phyloP scores from a whole-genome alignment of 2,113 vertebrate genomes.

The Pseudois nayaur region DNA sequence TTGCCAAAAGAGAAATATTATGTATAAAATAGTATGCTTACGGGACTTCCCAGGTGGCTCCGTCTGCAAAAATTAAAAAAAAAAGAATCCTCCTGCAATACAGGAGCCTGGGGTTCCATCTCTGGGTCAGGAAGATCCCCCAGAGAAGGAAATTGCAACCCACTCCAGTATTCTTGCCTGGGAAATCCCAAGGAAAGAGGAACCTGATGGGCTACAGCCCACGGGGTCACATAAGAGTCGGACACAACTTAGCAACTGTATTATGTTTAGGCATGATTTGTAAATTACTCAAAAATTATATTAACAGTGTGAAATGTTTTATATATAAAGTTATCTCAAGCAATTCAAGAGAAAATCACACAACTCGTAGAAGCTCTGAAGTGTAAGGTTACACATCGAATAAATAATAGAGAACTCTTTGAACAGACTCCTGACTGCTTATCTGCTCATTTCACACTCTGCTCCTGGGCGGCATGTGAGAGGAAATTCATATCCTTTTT shows the following conservation, averaged over 20 bases:
- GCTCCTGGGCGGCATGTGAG: background rate
- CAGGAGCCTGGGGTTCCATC: background rate
- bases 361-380: background rate
- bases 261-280: background rate
- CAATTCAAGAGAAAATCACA: background rate
- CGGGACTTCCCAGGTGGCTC: background rate
- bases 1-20: background rate
- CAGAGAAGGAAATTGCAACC: background rate
- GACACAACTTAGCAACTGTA: background rate
- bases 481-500: background rate
- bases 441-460: background rate
- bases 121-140: background rate
- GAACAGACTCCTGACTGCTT: background rate
- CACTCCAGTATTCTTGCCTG: background rate
- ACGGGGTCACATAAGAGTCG: rapidly evolving
- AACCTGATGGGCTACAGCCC: background rate
- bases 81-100: background rate
- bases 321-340: background rate
- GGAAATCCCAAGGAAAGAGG: background rate
- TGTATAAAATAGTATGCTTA: background rate
- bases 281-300: background rate
- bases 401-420: background rate
- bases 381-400: background rate
- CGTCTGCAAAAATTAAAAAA: background rate
- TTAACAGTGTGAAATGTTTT: background rate